Evolutionary conservation across 2,888 invertebrate genomes (phyloP).

Genomic region (Crioceris asparagi): DNA sequence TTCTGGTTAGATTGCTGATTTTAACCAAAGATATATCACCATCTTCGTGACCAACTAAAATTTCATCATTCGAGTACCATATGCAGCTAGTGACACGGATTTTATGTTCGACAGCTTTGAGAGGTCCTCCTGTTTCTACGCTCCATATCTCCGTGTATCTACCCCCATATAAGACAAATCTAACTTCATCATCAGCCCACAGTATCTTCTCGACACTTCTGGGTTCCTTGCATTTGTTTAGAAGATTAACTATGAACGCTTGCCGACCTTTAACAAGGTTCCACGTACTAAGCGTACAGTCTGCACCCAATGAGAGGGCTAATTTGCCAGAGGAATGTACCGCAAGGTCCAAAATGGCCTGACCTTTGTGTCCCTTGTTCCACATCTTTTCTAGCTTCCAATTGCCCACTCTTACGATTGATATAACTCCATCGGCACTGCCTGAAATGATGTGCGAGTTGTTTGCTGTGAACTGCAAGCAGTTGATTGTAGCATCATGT

Average conservation of each 20-base stretch:
- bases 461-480: conserved; percentile 64
- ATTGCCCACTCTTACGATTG: conserved; percentile 68
- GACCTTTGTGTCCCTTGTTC: conserved; percentile 74
- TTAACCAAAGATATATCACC: conserved; percentile 55
- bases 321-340: conserved; percentile 85
- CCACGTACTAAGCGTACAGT: conserved; percentile 82
- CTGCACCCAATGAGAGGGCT: conserved; percentile 76
- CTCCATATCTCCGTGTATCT: conserved; percentile 70
- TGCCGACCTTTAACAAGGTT: conserved; percentile 85
- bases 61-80: conserved; percentile 53
- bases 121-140: conserved; percentile 63
- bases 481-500: conserved; percentile 75
- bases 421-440: conserved; percentile 75
- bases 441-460: conserved; percentile 72
- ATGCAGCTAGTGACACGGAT: conserved; percentile 59
- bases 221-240: conserved; percentile 48
- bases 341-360: conserved; percentile 60
- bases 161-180: conserved; percentile 65
- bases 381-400: conserved; percentile 81
- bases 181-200: conserved; percentile 70
- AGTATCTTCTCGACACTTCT: conserved; percentile 28
- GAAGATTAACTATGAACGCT: conserved; percentile 81
- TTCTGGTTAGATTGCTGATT: conserved; percentile 41
- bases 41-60: conserved; percentile 65
- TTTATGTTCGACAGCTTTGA: conserved; percentile 54